phyloP scores from a whole-genome alignment of 2,113 vertebrate species.

The Albula glossodonta region DNA sequence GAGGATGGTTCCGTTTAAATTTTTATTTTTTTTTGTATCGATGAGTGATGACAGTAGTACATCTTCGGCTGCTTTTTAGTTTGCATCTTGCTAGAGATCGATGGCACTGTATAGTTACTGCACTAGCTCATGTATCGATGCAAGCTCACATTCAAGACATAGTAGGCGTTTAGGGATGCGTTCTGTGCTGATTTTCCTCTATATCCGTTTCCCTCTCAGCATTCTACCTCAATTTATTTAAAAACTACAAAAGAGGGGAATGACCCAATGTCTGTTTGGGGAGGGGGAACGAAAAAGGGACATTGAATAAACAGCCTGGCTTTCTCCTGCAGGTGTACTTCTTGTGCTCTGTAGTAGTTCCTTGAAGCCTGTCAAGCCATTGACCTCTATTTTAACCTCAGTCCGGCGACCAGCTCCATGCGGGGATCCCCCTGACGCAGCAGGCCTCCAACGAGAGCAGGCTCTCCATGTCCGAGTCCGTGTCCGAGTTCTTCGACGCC shows the following conservation, averaged over 20 bases:
- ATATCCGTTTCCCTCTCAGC: no score
- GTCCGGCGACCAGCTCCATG: slow-evolving; percentile 83
- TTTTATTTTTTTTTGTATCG: neutral
- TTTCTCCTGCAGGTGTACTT: no score
- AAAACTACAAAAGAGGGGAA: no score
- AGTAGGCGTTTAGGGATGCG: no score
- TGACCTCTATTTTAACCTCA: slow-evolving; percentile 46
- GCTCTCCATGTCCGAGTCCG: slow-evolving; percentile 97
- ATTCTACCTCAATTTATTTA: no score
- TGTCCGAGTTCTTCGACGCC: slow-evolving; percentile 98
- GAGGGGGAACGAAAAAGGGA: no score
- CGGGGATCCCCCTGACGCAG: slow-evolving; percentile 90
- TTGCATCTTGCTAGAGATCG: neutral
- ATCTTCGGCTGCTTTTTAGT: neutral
- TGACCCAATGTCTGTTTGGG: no score
- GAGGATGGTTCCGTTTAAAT: neutral
- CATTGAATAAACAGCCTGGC: no score
- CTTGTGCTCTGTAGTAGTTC: no score
- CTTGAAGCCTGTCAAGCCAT: no score
- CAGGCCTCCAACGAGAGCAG: slow-evolving; percentile 96
- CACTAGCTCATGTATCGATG: neutral
- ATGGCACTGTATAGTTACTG: neutral
- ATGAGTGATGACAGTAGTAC: neutral
- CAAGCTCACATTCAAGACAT: neutral
- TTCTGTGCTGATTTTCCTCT: no score